These are phyloP conservation scores for Uromys caudimaculatus DNA, from an alignment of 2,797 vertebrate species.

Conservation along the genomic window DNA sequence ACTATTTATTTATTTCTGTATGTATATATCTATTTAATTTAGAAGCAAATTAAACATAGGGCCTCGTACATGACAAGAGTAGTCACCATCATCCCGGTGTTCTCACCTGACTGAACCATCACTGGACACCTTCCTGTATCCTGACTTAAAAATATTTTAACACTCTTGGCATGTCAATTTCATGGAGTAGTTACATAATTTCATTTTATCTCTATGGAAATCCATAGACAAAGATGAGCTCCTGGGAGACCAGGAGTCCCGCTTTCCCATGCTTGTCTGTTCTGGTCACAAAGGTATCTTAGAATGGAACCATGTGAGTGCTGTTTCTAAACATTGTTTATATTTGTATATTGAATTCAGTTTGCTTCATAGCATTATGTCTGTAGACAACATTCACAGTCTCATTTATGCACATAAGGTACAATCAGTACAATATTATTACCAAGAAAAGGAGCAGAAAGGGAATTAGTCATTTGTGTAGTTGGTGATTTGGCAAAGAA, in stretches of 20 bases:
- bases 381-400: neutral
- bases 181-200: neutral
- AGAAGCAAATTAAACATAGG: neutral
- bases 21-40: neutral
- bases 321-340: neutral
- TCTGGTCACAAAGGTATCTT: neutral
- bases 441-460: neutral
- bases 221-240: neutral
- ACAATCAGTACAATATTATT: neutral
- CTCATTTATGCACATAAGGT: neutral
- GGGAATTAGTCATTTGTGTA: neutral
- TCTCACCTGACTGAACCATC: neutral
- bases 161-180: neutral
- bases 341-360: neutral
- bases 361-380: neutral
- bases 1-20: neutral
- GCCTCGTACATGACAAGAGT: neutral
- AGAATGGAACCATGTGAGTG: neutral
- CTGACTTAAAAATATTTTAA: neutral
- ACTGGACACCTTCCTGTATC: neutral
- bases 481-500: neutral
- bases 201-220: constrained; percentile 2
- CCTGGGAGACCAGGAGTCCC: neutral
- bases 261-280: neutral
- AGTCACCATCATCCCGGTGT: neutral